phyloP scores from a whole-genome alignment of 2,888 invertebrate genomes.

The Cataglyphis livida region DNA sequence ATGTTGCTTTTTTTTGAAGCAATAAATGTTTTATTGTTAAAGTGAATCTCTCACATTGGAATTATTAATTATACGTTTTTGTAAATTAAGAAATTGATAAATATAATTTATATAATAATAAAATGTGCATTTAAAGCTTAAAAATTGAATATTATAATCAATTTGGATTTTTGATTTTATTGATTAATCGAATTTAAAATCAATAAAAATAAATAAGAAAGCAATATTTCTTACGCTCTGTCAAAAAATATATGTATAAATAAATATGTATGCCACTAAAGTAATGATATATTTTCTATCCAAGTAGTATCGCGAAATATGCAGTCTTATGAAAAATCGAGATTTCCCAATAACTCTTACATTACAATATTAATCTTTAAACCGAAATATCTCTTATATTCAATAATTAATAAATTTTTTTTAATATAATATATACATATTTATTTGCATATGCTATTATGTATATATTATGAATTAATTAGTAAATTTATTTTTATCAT shows the following conservation, averaged over 20 bases:
- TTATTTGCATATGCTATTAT: not conserved
- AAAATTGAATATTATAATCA: not conserved
- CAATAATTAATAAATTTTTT: not conserved
- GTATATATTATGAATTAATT: not conserved
- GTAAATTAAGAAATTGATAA: not conserved
- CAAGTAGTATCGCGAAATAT: not conserved
- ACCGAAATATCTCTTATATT: not conserved
- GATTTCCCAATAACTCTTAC: not conserved
- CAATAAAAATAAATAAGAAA: not conserved
- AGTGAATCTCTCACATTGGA: not conserved
- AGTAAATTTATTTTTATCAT: not conserved
- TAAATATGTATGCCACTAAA: not conserved
- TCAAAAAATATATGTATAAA: not conserved
- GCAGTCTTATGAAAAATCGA: conserved; percentile 7
- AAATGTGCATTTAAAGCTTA: not conserved
- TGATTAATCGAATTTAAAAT: not conserved
- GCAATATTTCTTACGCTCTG: not conserved
- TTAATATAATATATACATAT: not conserved
- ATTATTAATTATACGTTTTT: not conserved
- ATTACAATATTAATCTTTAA: not conserved
- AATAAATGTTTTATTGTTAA: not conserved
- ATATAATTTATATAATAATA: not conserved
- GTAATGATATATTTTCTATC: not conserved
- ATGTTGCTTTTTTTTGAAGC: not conserved
- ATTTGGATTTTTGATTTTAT: not conserved